Evolutionary conservation across 2,888 invertebrate genomes (phyloP).

Genomic region (Andrena trimmerana): DNA sequence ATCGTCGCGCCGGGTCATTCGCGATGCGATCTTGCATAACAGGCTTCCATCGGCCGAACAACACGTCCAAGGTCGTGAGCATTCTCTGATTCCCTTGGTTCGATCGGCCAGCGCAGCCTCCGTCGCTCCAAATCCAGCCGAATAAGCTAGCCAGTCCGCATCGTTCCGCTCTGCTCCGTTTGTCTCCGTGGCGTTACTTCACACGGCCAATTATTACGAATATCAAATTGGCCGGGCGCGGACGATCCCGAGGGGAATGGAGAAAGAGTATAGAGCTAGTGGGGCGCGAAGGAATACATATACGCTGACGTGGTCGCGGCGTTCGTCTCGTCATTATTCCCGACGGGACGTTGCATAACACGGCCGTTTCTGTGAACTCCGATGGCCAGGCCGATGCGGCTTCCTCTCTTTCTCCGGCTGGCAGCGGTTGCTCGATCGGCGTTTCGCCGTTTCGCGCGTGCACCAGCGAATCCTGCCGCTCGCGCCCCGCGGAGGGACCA

Average conservation of each 20-base stretch:
- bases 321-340: constrained; percentile 53
- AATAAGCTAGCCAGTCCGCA: constrained; percentile 14
- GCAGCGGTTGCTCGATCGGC: background rate
- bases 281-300: background rate
- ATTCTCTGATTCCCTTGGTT: constrained; percentile 26
- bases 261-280: background rate
- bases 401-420: background rate
- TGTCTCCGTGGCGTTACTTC: background rate
- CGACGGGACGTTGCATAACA: constrained; percentile 76
- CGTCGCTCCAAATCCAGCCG: constrained; percentile 26
- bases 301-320: constrained; percentile 11
- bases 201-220: constrained; percentile 19
- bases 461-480: constrained; percentile 16
- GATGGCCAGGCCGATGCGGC: constrained; percentile 44
- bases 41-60: constrained; percentile 38
- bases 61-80: constrained; percentile 43
- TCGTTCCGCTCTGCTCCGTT: background rate
- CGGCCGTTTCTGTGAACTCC: constrained; percentile 63
- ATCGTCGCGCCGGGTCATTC: constrained; percentile 41
- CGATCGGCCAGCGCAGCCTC: background rate
- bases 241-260: background rate
- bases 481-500: constrained; percentile 1
- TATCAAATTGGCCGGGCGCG: constrained; percentile 11
- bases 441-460: constrained; percentile 4
- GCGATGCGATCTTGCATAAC: constrained; percentile 56